A percentile compares a stretch with the other conserved stretches of the same genome.
These are phyloP conservation scores for Corythornis cristatus DNA, from an alignment of 2,113 vertebrate genomes.

Conservation along the genomic window DNA sequence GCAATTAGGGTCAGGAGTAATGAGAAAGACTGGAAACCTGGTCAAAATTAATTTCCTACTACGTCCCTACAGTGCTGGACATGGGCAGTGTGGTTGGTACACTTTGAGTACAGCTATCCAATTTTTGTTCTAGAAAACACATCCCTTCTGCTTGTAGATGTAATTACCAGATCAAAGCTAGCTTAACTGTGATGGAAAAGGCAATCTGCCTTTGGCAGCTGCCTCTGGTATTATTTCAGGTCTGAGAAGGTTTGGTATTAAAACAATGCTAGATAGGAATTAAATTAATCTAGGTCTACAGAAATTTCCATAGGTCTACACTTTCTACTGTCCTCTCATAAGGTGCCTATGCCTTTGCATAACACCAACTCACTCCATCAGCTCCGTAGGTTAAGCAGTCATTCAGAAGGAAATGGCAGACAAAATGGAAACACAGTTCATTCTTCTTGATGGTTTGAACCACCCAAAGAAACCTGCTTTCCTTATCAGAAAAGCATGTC, in stretches of 20 bases:
- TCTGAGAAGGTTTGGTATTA: background rate
- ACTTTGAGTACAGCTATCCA: background rate
- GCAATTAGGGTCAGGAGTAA: background rate
- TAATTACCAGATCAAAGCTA: background rate
- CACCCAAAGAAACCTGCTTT: background rate
- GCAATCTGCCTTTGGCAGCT: background rate
- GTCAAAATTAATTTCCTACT: background rate
- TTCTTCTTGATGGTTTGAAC: background rate
- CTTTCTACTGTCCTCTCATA: background rate
- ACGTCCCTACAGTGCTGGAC: background rate
- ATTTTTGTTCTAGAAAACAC: background rate
- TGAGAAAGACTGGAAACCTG: background rate
- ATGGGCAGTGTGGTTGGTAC: background rate
- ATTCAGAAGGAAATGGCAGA: background rate
- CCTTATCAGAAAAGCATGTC: background rate
- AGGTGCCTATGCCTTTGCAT: accelerated
- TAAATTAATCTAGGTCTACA: background rate
- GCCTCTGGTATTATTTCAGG: background rate
- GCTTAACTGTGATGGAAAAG: background rate
- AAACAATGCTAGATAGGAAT: background rate
- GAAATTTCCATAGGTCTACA: background rate
- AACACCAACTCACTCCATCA: background rate
- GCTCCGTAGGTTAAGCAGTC: background rate
- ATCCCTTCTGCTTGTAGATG: background rate
- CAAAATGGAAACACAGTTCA: background rate